phyloP scores from a whole-genome alignment of 2,888 invertebrate genomes.

The Tridacna crocea region DNA sequence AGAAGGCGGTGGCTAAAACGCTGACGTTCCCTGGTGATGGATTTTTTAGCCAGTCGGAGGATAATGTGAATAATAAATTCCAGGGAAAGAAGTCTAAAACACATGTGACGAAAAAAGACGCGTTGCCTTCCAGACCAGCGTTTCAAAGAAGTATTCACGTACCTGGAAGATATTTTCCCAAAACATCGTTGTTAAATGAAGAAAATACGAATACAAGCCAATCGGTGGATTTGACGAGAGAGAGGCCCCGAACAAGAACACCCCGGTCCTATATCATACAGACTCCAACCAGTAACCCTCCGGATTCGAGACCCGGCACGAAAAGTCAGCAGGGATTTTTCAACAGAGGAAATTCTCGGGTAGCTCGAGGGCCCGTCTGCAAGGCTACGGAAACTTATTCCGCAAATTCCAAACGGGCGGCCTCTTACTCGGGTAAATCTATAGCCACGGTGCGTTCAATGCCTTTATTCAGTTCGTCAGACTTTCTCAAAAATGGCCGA shows the following conservation, averaged over 20 bases:
- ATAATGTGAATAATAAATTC: not conserved
- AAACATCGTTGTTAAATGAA: conserved; percentile 55
- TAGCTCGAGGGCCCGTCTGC: conserved; percentile 39
- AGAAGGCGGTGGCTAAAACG: conserved; percentile 43
- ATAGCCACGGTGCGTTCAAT: conserved; percentile 39
- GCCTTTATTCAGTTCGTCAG: conserved; percentile 13
- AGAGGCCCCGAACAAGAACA: conserved; percentile 50
- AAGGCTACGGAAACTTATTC: conserved; percentile 42
- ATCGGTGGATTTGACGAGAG: conserved; percentile 16
- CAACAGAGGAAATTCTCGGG: conserved; percentile 26
- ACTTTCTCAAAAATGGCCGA: conserved; percentile 4
- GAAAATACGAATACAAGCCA: conserved; percentile 27
- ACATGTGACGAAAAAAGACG: conserved; percentile 25
- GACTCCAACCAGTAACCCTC: conserved; percentile 28
- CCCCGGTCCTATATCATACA: conserved; percentile 36
- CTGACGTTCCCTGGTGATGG: conserved; percentile 54
- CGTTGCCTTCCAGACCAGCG: conserved; percentile 52
- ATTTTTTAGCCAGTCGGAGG: conserved; percentile 29
- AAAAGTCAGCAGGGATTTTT: conserved; percentile 18
- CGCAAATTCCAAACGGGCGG: conserved; percentile 23
- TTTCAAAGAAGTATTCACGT: conserved; percentile 54
- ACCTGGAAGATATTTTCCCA: conserved; percentile 71
- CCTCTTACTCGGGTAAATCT: conserved; percentile 43
- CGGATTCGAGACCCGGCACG: conserved; percentile 25
- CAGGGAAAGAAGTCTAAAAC: not conserved